phyloP scores from a whole-genome alignment of 1,140 invertebrate species.

The Hycleus cichorii region DNA sequence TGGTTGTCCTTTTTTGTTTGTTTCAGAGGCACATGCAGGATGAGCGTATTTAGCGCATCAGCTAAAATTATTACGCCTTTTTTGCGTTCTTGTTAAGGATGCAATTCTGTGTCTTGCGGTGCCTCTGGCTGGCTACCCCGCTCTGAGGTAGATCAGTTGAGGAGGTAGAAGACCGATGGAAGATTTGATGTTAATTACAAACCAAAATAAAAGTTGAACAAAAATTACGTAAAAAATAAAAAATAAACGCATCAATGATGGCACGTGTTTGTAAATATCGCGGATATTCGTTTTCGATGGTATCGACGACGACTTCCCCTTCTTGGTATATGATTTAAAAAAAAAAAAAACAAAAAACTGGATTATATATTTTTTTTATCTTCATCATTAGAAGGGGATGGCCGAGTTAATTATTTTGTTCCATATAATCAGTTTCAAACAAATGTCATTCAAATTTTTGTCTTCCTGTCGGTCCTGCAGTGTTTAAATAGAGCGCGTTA shows the following conservation, averaged over 20 bases:
- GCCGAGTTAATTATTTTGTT: not conserved
- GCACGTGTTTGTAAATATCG: slow-evolving; percentile 20
- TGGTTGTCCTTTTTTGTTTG: slow-evolving; percentile 50
- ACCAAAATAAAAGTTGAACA: too few relatives aligned
- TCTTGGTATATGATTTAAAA: too few relatives aligned
- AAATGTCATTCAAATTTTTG: slow-evolving; percentile 33
- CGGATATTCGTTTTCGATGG: too few relatives aligned
- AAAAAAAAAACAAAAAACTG: too few relatives aligned
- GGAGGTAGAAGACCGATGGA: slow-evolving; percentile 39
- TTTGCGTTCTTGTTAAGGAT: slow-evolving; percentile 40
- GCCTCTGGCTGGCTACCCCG: slow-evolving; percentile 40
- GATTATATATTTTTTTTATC: too few relatives aligned
- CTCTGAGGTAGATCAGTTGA: slow-evolving; percentile 29
- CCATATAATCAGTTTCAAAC: slow-evolving; percentile 15
- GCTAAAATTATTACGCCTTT: slow-evolving; percentile 37
- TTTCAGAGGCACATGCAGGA: slow-evolving; percentile 74
- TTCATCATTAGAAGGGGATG: too few relatives aligned
- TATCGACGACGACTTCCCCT: too few relatives aligned
- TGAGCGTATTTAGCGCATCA: slow-evolving; percentile 41
- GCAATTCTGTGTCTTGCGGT: slow-evolving; percentile 42
- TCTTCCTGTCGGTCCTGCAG: slow-evolving; percentile 41
- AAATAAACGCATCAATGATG: slow-evolving; percentile 22
- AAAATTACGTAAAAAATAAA: not conserved
- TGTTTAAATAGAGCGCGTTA: slow-evolving; percentile 15
- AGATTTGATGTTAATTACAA: slow-evolving; percentile 27